Conservation (phyloP, 2,888 invertebrate species). For the Cephus pulcher region DNA sequence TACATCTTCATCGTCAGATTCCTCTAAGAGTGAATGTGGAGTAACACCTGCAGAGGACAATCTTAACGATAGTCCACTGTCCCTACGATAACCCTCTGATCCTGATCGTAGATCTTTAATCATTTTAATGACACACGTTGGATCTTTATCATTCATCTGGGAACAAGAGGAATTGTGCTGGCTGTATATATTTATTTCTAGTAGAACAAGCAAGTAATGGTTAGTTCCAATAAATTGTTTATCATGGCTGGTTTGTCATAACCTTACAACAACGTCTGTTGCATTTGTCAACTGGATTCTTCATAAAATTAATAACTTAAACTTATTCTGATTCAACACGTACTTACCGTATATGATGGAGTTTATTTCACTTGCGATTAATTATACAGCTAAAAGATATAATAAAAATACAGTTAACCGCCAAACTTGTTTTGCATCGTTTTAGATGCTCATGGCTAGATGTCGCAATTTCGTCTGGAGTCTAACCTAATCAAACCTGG, state of each 20-base stretch:
- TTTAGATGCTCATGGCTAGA: neutral
- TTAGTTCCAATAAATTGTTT: neutral
- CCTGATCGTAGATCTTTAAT: conserved; percentile 58
- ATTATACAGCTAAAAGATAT: neutral
- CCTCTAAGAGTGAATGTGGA: conserved; percentile 15
- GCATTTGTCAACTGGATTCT: neutral
- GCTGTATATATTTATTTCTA: neutral
- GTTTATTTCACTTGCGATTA: neutral
- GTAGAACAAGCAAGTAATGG: neutral
- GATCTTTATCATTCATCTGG: conserved; percentile 59
- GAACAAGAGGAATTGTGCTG: neutral
- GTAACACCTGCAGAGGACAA: conserved; percentile 37
- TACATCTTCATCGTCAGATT: conserved; percentile 28
- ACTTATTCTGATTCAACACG: neutral
- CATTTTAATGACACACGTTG: conserved; percentile 60
- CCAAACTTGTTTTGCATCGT: neutral
- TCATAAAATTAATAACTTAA: neutral
- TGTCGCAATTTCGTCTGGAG: neutral
- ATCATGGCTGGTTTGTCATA: neutral
- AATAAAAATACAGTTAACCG: neutral
- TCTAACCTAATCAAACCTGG: neutral
- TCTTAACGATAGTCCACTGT: conserved; percentile 37
- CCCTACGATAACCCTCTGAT: conserved; percentile 42
- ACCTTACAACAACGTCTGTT: neutral
- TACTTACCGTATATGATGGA: neutral